Evolutionary conservation across 2,797 vertebrate species (phyloP).

Genomic region (Rachycentron canadum): DNA sequence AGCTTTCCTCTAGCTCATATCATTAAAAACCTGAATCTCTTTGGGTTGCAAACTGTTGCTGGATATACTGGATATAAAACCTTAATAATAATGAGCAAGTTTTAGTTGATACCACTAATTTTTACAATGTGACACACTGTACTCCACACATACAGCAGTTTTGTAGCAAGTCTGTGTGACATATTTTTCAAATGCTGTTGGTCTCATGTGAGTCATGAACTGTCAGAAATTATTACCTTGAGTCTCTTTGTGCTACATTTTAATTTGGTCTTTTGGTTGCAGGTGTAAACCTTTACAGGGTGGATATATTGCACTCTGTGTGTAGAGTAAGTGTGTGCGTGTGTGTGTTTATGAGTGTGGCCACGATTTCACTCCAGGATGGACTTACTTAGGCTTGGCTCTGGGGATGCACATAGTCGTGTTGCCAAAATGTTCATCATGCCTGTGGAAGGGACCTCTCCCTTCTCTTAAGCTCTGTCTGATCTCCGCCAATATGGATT

Average conservation of each 20-base stretch:
- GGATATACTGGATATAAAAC: not conserved
- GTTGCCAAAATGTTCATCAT: conserved; percentile 78
- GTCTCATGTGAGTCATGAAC: conserved; percentile 6
- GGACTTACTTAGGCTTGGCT: conserved; percentile 48
- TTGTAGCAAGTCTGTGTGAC: not conserved
- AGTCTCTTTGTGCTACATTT: conserved; percentile 24
- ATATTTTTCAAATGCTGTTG: not conserved
- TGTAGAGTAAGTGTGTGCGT: conserved; percentile 1
- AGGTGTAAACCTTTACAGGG: conserved; percentile 61
- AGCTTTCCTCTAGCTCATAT: no score
- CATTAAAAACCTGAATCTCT: no score
- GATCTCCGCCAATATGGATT: conserved; percentile 65
- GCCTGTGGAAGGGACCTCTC: conserved; percentile 71
- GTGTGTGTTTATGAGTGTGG: conserved; percentile 29
- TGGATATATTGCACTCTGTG: not conserved
- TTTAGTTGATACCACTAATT: not conserved
- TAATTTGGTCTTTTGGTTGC: conserved; percentile 34
- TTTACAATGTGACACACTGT: not conserved
- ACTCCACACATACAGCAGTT: not conserved
- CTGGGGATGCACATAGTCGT: conserved; percentile 31
- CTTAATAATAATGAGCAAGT: not conserved
- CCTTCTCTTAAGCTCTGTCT: conserved; percentile 66
- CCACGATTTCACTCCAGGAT: conserved; percentile 54
- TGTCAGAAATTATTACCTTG: conserved; percentile 17
- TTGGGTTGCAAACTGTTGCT: no score